Evolutionary conservation across 2,797 vertebrate species (phyloP).

Genomic region (Phalloptychus januarius): DNA sequence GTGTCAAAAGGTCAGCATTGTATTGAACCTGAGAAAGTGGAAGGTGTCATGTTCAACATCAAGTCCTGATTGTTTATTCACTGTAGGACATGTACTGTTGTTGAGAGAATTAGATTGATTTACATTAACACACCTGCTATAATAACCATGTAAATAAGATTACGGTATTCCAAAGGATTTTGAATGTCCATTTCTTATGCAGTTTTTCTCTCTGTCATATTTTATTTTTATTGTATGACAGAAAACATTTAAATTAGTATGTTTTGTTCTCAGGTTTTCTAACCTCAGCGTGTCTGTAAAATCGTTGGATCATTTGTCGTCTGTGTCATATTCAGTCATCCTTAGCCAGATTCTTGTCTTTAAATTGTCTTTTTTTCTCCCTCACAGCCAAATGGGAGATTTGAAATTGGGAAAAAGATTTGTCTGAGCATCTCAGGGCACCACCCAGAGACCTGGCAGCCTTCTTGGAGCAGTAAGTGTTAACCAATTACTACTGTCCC

Average conservation of each 20-base stretch:
- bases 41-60: background rate
- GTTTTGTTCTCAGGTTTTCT: background rate
- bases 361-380: background rate
- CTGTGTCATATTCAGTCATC: background rate
- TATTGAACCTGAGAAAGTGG: background rate
- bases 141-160: slow-evolving; percentile 1
- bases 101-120: background rate
- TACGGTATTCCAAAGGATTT: background rate
- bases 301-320: slow-evolving; percentile 2
- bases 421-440: slow-evolving; percentile 99
- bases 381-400: slow-evolving; percentile 92
- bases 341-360: slow-evolving; percentile 2
- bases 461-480: slow-evolving; percentile 98
- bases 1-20: slow-evolving; percentile 24
- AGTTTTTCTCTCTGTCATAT: slow-evolving; percentile 1
- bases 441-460: slow-evolving; percentile 99
- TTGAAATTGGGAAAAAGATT: slow-evolving; percentile 99
- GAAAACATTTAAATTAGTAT: background rate
- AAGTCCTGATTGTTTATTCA: background rate
- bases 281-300: slow-evolving; percentile 5
- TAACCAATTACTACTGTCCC: no score
- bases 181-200: background rate
- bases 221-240: slow-evolving; percentile 5
- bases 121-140: slow-evolving; percentile 14
- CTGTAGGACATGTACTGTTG: background rate